A percentile compares a stretch with the other conserved stretches of the same genome.
phyloP scores from a whole-genome alignment of 1,140 invertebrate species.

The Sarcophaga bullata region DNA sequence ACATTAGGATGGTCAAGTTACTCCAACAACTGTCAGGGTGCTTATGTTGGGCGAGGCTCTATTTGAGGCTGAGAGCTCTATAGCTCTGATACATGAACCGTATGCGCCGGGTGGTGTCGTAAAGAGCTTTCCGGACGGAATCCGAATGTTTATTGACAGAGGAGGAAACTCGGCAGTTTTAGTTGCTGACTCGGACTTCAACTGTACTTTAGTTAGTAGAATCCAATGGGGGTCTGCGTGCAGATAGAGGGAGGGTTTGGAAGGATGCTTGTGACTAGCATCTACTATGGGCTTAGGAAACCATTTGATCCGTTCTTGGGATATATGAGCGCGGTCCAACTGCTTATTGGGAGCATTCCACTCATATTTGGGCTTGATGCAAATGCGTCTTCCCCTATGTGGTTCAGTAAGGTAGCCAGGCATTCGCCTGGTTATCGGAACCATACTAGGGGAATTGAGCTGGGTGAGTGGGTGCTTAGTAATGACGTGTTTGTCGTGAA shows the following conservation, averaged over 20 bases:
- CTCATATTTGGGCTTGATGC: constrained; percentile 39
- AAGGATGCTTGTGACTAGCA: constrained; percentile 29
- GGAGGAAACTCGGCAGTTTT: neutral
- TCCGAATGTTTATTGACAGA: constrained; percentile 16
- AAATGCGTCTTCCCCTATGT: constrained; percentile 41
- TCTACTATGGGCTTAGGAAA: constrained; percentile 42
- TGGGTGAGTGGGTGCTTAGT: no score
- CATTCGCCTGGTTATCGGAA: no score
- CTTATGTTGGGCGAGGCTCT: neutral
- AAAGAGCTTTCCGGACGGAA: neutral
- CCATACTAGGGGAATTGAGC: no score
- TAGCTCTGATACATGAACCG: constrained; percentile 25
- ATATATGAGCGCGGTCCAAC: constrained; percentile 38
- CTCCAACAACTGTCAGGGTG: constrained; percentile 29
- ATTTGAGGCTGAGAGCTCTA: neutral
- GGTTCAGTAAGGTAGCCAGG: no score
- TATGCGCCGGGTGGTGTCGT: no score
- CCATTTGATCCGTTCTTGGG: constrained; percentile 39
- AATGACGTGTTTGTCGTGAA: no score
- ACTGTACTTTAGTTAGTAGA: neutral
- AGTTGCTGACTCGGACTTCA: neutral
- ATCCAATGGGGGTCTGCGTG: neutral
- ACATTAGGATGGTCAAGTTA: neutral
- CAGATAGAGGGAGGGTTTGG: constrained; percentile 27
- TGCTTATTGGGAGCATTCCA: constrained; percentile 21